Evolutionary conservation across 2,113 vertebrate species (phyloP).

Genomic region (Rhodinocichla rosea): DNA sequence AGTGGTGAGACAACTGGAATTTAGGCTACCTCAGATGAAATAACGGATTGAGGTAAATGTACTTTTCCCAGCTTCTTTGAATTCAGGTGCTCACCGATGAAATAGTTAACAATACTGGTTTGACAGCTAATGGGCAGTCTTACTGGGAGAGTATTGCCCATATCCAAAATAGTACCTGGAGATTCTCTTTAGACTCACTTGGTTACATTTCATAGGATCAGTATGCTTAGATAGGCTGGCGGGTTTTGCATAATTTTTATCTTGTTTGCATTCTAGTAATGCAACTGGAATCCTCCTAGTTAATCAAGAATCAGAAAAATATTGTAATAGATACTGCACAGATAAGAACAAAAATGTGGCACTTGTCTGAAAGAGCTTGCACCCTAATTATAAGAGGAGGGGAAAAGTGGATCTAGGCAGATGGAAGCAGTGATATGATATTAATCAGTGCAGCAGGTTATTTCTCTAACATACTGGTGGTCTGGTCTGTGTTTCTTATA

Average conservation of each 20-base stretch:
- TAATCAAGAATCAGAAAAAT: neutral
- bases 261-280: neutral
- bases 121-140: neutral
- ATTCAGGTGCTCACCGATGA: neutral
- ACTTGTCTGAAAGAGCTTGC: neutral
- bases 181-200: neutral
- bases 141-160: neutral
- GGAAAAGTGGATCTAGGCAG: neutral
- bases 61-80: neutral
- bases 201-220: neutral
- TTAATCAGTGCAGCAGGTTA: neutral
- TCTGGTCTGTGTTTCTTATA: neutral
- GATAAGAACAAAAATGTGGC: neutral
- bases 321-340: neutral
- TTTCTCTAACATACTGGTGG: neutral
- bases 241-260: neutral
- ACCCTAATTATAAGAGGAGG: neutral
- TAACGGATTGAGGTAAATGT: neutral
- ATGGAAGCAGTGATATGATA: neutral
- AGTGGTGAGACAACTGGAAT: neutral
- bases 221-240: neutral
- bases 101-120: neutral
- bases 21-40: neutral
- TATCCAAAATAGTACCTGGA: neutral
- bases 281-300: neutral